A percentile compares a stretch with the other conserved stretches of the same genome.
These are phyloP conservation scores for Ceratina calcarata DNA, from an alignment of 1,140 invertebrate genomes.

Conservation along the genomic window DNA sequence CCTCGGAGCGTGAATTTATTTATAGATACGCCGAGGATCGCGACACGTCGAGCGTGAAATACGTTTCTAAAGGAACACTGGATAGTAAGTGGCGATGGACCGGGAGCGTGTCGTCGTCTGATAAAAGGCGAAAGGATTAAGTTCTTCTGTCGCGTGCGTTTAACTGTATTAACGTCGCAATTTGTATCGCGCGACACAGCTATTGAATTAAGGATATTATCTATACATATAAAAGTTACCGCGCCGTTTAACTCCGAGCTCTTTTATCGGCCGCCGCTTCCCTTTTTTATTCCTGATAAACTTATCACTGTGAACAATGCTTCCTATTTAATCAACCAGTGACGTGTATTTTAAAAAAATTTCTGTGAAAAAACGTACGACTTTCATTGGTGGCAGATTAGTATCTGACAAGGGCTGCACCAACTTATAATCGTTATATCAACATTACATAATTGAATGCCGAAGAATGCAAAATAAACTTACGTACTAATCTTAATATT, in stretches of 20 bases:
- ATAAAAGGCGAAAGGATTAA: constrained; percentile 8
- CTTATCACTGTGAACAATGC: constrained; percentile 11
- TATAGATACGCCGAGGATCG: constrained; percentile 2
- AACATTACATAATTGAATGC: no score
- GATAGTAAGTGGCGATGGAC: background rate
- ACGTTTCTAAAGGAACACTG: background rate
- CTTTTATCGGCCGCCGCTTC: background rate
- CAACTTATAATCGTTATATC: no score
- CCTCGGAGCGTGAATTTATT: constrained; percentile 13
- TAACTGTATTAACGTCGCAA: background rate
- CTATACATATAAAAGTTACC: constrained; percentile 4
- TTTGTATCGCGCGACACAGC: background rate
- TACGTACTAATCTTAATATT: no score
- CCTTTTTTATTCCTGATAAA: background rate
- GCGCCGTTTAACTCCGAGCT: background rate
- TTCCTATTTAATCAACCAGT: no score
- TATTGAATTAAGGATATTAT: constrained; percentile 26
- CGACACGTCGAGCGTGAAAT: background rate
- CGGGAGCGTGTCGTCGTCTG: background rate
- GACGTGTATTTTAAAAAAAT: no score
- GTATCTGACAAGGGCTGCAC: no score
- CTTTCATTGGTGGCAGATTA: no score
- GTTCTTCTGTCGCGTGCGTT: constrained; percentile 9
- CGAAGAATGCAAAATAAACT: no score
- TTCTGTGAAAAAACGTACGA: no score